Evolutionary conservation across 1,140 invertebrate species (phyloP).

Genomic region (Pinna nobilis): DNA sequence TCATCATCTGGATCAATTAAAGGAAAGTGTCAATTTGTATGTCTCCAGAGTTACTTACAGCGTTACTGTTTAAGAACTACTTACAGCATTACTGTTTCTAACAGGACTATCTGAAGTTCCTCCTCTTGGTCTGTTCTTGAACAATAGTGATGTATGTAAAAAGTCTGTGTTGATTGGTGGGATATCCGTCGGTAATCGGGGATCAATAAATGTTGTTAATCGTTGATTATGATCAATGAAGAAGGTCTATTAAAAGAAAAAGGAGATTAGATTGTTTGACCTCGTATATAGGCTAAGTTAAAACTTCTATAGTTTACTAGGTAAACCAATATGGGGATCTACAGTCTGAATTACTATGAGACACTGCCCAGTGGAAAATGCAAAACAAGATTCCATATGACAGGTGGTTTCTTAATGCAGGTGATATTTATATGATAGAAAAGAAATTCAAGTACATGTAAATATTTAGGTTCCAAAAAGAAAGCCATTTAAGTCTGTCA

Average conservation of each 20-base stretch:
- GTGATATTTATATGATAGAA: too few species aligned
- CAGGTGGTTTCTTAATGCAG: too few species aligned
- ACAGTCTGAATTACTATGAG: too few species aligned
- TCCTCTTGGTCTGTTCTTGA: constrained; percentile 42
- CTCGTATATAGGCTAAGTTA: background rate
- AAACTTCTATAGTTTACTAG: background rate
- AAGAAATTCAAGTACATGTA: too few species aligned
- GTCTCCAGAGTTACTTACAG: constrained; percentile 43
- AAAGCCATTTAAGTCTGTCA: too few species aligned
- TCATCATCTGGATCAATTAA: background rate
- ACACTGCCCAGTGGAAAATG: too few species aligned
- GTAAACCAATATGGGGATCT: background rate
- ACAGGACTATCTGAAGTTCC: constrained; percentile 15
- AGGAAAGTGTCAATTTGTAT: background rate
- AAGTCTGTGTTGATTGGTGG: constrained; percentile 69
- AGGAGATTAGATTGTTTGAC: constrained; percentile 1
- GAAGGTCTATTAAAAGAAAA: constrained; percentile 82
- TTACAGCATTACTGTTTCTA: constrained; percentile 48
- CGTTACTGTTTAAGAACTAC: constrained; percentile 35
- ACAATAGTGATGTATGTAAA: constrained; percentile 60
- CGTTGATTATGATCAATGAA: constrained; percentile 92
- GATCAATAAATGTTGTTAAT: constrained; percentile 97
- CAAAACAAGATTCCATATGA: too few species aligned
- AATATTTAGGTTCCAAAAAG: too few species aligned
- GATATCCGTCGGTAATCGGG: constrained; percentile 88